Conservation (phyloP, 1,140 invertebrate species). For the Dendrolimus punctatus region DNA sequence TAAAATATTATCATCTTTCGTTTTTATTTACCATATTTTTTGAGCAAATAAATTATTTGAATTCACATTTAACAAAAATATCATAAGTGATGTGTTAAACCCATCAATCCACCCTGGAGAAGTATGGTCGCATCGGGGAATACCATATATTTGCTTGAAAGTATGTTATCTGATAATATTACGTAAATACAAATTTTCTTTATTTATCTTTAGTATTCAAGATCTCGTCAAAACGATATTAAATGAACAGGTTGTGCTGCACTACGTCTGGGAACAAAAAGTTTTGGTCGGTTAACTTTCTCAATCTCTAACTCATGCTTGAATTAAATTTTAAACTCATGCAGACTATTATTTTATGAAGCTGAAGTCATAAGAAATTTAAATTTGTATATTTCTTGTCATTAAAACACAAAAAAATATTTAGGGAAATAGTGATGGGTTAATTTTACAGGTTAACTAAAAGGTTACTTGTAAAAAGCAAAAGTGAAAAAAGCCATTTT, state of each 20-base stretch:
- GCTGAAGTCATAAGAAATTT: slow-evolving; percentile 48
- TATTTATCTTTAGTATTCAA: too few species aligned
- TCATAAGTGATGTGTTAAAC: too few species aligned
- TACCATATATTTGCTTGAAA: too few species aligned
- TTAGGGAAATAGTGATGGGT: background rate
- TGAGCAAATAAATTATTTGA: too few species aligned
- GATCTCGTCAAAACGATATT: too few species aligned
- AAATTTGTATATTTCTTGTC: slow-evolving; percentile 19
- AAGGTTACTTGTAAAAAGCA: slow-evolving; percentile 1
- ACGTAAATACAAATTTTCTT: too few species aligned
- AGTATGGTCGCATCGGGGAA: too few species aligned
- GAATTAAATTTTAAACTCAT: slow-evolving; percentile 60
- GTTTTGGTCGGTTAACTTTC: slow-evolving; percentile 59
- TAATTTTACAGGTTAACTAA: slow-evolving; percentile 2
- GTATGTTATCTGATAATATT: too few species aligned
- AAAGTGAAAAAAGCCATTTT: background rate
- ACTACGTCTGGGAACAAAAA: slow-evolving; percentile 19
- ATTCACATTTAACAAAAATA: too few species aligned
- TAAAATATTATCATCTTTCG: too few species aligned
- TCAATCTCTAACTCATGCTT: slow-evolving; percentile 50
- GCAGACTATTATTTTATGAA: slow-evolving; percentile 45
- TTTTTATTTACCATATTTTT: too few species aligned
- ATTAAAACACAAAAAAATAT: background rate
- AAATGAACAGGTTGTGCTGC: slow-evolving; percentile 8
- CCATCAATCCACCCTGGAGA: too few species aligned